Evolutionary conservation across 2,113 vertebrate species (phyloP), one percentile per base, ranked within the genome.

Genomic region (Mastomys coucha): DNA sequence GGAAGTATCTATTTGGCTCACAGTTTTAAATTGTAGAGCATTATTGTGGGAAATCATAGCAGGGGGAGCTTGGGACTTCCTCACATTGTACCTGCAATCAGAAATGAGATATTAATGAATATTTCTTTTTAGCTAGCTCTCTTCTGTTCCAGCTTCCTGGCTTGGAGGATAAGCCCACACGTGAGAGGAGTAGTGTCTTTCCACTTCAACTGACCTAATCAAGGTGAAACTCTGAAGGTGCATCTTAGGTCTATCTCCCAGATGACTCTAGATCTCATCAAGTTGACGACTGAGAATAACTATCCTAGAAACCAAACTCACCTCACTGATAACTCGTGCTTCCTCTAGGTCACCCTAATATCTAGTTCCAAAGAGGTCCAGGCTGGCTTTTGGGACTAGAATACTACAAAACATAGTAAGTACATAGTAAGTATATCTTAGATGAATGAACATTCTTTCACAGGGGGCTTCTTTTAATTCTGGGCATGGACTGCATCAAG

Each of bases 371-470:
- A 88, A 26, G 33, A 94, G 90, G 28, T 24, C 49, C 22, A 67
- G 53, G 14, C 19, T 92, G 39, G 87, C 65, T 81, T 88, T 72
- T 88, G 42, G 33, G 82, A 88, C 17, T 4, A 33, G 56, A 88
- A 70, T 7, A 42, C 19, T 85, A 85, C 36, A 75, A 97, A 93
- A 86, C 28, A 77, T 42, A 33, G 60, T 10, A 22, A 42, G 28
- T 31, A 58, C 70, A 69, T 77, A 77, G 93, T 24, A 69, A 58
- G 82, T 77, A 69, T 73, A 85, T 70, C 16, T 42, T 33, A 63
- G 84, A 58, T 16, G 42, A 76, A 92, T 60, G 91, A 94, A 91
- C 49, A 96, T 31, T 86, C 53, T 89, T 31, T 91, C 80, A 94
- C 42, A 60, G 60, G 33, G 51, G n/a, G 7, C 63, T 88, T 70